Evolutionary conservation across 2,797 vertebrate species (phyloP), one percentile per base, ranked within the genome.

Genomic region (Dicrostonyx torquatus): DNA sequence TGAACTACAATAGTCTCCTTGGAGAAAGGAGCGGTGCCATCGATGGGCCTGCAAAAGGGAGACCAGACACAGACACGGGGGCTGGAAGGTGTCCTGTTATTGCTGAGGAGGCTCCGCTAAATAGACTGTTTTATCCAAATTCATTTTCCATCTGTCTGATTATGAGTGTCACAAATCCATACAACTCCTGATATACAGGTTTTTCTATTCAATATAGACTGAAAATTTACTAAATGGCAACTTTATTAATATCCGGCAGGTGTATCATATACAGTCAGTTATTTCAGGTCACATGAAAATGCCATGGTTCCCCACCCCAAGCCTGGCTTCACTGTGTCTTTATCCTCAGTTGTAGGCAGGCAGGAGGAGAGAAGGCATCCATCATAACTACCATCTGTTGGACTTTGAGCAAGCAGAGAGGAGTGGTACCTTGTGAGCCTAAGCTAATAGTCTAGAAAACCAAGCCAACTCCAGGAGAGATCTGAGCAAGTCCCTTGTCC

Each of bases 371-470:
- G 87, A 58, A 0, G 48, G 40, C n/a, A 88, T 89, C 89, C 75
- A 68, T 77, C 48, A 48, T 5, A 26, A 34, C 58, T 50, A 53
- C 53, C 82, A 48, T 37, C 85, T 92, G 50, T 60, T 76, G 17
- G 5, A 40, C 55, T n/a, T 1, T 43, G 50, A 87, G 60, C 77
- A 53, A 58, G 55, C 53, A 60, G 37, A 82, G n/a, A 86, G 3
- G 73, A 68, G 0, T 83, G 29, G 15, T 45, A 64, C 64, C 80
- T 40, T 26, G 58, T 58, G n/a, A 86, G 60, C 55, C 68, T 75
- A 92, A 77, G 78, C 76, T 94, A 83, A 75, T 92, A 96, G 88
- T 89, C 73, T 68, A 50, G 70, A 68, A 96, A 97, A 95, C 24
- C 24, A 96, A 96, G 92, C 48, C 93, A 92, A 31, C 83, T 93